Conservation (phyloP, 2,888 invertebrate species). For the Mythimna lalbum region DNA sequence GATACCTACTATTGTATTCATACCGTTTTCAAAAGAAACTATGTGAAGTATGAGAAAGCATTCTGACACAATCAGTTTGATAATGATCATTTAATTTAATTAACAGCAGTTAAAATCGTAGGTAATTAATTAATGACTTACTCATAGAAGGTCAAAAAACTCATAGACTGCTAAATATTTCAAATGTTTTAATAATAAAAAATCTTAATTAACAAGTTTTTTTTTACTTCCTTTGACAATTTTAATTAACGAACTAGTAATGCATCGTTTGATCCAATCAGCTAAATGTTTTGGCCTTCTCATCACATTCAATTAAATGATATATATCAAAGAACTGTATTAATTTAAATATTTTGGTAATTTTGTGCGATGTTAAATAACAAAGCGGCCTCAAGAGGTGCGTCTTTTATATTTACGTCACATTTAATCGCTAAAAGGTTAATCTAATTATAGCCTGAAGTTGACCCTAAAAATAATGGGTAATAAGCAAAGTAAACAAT, state of each 20-base stretch:
- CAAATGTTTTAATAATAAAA: conserved; percentile 5
- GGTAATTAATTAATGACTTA: neutral
- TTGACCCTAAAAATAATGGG: conserved; percentile 17
- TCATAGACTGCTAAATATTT: conserved; percentile 28
- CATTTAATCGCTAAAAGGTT: conserved; percentile 36
- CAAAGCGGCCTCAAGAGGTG: conserved; percentile 32
- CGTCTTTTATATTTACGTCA: conserved; percentile 32
- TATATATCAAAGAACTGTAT: conserved; percentile 22
- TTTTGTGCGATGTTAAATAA: conserved; percentile 39
- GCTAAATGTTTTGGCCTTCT: conserved; percentile 38
- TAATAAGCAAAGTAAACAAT: conserved; percentile 6
- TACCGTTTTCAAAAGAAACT: conserved; percentile 40
- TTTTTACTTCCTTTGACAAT: conserved; percentile 48
- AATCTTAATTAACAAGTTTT: conserved; percentile 9
- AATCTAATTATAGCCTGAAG: conserved; percentile 36
- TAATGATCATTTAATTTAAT: conserved; percentile 8
- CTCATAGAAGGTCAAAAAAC: conserved; percentile 27
- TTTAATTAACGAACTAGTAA: conserved; percentile 28
- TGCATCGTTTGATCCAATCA: conserved; percentile 27
- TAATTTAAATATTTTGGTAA: conserved; percentile 34
- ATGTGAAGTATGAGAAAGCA: conserved; percentile 32
- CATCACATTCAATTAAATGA: conserved; percentile 19
- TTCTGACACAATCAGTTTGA: conserved; percentile 18
- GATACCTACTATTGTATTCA: conserved; percentile 24
- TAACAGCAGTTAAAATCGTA: conserved; percentile 8